Base-by-base conservation (phyloP, 2,797 vertebrate species). In the Falco naumanni region DNA sequence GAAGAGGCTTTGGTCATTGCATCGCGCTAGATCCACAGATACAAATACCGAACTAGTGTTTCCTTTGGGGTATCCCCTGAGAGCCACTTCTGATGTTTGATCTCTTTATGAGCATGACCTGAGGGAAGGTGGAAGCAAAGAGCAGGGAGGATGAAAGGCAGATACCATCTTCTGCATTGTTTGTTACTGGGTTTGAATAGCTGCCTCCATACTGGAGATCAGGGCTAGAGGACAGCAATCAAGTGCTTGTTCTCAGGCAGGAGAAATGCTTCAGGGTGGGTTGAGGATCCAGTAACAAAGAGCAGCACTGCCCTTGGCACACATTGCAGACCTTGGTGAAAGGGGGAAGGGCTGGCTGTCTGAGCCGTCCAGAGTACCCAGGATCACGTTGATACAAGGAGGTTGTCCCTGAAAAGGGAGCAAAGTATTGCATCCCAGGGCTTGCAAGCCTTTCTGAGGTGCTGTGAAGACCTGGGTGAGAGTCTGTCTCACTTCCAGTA, bases 61-160 rank as follows among this genome's bases (percentile, higher is more conserved):
- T 59, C 64, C 75, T 87, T 89, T 34, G 13, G n/a, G 43, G 9
- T 34, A 60, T 80, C 28, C 24, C 20, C 79, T 19, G 56, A 54
- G 51, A 84, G 69, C 39, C 29, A 26, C 61, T 93, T 93, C 56
- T 84, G 41, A 43, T 94, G 89, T 70, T 41, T 91, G 71, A 53
- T 53, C 57, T 89, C 75, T 91, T 96, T 66, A 80, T 50, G n/a
- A 74, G 60, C 60, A 77, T 94, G 84, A 63, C 90, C 75, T 33
- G 75, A 64, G 91, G 90, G 95, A 85, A 94, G 50, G 64, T 92
- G 71, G 60, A 89, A 72, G 70, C 77, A 50, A 61, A 84, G 68
- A 19, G 17, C 16, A 20, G 21, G 9, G 9, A 10, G 45, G 25
- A 28, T 90, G 68, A 95, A 94, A 87, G 53, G 54, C 65, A 66